Conservation (phyloP, 2,797 vertebrate species). For the Schizothorax lantsangensis region DNA sequence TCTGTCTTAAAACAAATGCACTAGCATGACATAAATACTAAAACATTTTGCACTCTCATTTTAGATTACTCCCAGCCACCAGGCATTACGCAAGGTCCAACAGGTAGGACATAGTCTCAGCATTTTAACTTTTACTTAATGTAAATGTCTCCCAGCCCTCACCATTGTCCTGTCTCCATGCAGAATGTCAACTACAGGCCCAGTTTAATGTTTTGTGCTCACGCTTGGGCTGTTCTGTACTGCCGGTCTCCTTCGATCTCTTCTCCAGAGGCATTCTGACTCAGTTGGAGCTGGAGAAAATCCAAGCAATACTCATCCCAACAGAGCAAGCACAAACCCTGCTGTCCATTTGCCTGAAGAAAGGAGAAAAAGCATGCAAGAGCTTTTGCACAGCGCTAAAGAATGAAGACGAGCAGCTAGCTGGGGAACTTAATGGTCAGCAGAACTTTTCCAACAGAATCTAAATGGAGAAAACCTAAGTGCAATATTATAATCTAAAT, state of each 20-base stretch:
- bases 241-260: conserved; percentile 64
- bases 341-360: conserved; percentile 64
- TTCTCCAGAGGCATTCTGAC: conserved; percentile 64
- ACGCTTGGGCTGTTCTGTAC: conserved; percentile 62
- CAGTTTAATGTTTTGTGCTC: conserved; percentile 61
- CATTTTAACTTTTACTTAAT: neutral
- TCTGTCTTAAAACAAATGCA: neutral
- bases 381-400: conserved; percentile 64
- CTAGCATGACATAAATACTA: neutral
- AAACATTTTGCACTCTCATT: conserved; percentile 25
- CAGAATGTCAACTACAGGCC: conserved; percentile 61
- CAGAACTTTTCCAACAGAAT: neutral
- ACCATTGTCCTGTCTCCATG: neutral
- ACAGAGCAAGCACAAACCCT: conserved; percentile 63
- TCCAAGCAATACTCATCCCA: conserved; percentile 60
- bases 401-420: conserved; percentile 61
- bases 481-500: neutral
- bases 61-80: neutral
- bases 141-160: neutral
- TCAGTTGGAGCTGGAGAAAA: conserved; percentile 66
- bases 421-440: conserved; percentile 62
- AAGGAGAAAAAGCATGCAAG: conserved; percentile 67
- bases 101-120: conserved; percentile 57
- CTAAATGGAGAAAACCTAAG: neutral
- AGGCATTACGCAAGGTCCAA: conserved; percentile 61